These are phyloP conservation scores for Ursus arctos DNA, from an alignment of 2,113 vertebrate species.

Conservation along the genomic window DNA sequence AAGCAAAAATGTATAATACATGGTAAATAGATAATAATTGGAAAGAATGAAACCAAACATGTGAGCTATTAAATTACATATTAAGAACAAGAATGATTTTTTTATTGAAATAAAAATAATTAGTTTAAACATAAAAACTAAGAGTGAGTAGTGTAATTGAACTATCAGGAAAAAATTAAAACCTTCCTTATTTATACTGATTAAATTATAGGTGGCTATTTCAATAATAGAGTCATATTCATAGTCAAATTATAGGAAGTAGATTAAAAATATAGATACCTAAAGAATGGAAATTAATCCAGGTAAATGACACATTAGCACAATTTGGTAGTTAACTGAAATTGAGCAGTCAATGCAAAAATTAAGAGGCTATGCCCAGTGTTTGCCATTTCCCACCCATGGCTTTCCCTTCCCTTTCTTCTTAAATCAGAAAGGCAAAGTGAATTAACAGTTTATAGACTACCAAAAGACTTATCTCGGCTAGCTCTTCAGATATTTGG, in stretches of 20 bases:
- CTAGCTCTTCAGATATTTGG: background rate
- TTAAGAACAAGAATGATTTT: background rate
- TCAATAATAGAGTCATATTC: background rate
- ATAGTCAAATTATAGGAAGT: background rate
- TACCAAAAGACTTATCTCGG: background rate
- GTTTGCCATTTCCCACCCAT: background rate
- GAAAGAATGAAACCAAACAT: background rate
- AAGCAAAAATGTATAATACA: background rate
- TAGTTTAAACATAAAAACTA: background rate
- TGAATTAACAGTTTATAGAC: background rate
- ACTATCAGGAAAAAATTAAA: background rate
- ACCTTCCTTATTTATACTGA: background rate
- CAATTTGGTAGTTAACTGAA: background rate
- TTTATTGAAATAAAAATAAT: background rate
- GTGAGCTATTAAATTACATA: background rate
- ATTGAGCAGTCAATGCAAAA: background rate
- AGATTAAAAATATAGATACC: background rate
- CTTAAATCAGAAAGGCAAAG: background rate
- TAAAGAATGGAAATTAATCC: background rate
- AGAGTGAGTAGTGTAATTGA: background rate
- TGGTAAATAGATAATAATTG: background rate
- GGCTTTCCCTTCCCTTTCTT: background rate
- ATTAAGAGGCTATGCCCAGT: background rate
- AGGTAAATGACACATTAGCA: background rate
- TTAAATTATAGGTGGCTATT: background rate